Base-by-base conservation (phyloP, 2,888 invertebrate genomes). In the Synanthedon vespiformis region DNA sequence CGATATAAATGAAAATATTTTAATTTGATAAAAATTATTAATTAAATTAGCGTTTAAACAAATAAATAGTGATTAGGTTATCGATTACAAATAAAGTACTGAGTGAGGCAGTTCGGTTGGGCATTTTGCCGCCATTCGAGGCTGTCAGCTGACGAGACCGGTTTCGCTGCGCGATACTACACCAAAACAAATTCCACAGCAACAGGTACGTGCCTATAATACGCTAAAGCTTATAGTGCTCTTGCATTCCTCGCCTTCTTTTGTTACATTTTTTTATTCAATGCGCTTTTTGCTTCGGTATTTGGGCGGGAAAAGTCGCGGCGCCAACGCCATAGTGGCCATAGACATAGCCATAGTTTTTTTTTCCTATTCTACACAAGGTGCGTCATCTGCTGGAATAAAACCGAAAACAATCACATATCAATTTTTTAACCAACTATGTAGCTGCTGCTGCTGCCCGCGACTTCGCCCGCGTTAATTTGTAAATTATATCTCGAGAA, bases 81-180 rank as follows among this genome's bases (percentile, higher is more conserved):
- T 34, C 34, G 34, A 10, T 34, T 34, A 34, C 34, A 34, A n/a
- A n/a, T n/a, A n/a, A 34, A 34, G 10, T 34, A 22, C 22, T 4
- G 34, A 1, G 27, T 4, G 34, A 1, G 27, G 6, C 27, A 8
- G 6, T 27, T 44, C 12, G 40, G 16, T 41, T 13, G 22, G 27
- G 40, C 44, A 10, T 34, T 40, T 52, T 52, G 51, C 51, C 52
- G 51, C 52, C 51, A 47, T 54, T 52, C 49, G 18, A 14, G 48
- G 22, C 48, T 49, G 52, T 54, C 84, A 81, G 83, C 82, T 82
- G 82, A 76, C 68, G 58, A 55, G 70, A 84, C 85, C 84, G 81
- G 85, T 84, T 78, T 64, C 57, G 58, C 55, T 57, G 59, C 57
- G 61, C 63, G 63, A 63, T 65, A 65, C 66, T 65, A 61, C 63